These are phyloP conservation scores for Diadema setosum DNA, from an alignment of 35 echinoderm and acorn worm species.

Conservation along the genomic window DNA sequence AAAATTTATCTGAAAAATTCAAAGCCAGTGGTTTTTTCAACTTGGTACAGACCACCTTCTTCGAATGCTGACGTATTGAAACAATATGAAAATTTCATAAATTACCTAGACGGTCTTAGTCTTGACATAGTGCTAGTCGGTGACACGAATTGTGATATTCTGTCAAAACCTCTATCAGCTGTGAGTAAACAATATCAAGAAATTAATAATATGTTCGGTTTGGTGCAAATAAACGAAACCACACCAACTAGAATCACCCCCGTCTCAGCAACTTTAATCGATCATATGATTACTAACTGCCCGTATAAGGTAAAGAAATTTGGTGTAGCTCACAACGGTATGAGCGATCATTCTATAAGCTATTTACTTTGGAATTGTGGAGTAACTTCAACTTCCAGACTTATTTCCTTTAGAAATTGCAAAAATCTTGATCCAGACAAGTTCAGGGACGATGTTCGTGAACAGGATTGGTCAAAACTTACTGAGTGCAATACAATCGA, in stretches of 20 bases:
- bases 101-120: background rate
- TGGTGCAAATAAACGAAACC: background rate
- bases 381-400: background rate
- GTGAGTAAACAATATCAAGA: background rate
- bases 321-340: background rate
- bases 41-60: background rate
- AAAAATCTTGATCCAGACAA: background rate
- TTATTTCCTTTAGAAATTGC: too few relatives aligned
- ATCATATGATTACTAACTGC: background rate
- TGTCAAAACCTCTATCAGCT: background rate
- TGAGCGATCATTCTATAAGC: background rate
- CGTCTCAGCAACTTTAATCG: background rate
- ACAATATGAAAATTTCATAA: background rate
- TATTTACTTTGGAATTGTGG: background rate
- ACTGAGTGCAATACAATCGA: background rate
- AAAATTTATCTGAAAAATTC: background rate
- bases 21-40: background rate
- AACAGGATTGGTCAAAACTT: background rate
- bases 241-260: background rate
- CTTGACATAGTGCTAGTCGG: background rate
- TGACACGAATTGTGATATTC: background rate
- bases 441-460: background rate
- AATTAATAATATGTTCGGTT: background rate
- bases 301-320: background rate
- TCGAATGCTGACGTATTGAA: background rate